phyloP scores from a whole-genome alignment of 2,888 invertebrate species.

The Theretra japonica region DNA sequence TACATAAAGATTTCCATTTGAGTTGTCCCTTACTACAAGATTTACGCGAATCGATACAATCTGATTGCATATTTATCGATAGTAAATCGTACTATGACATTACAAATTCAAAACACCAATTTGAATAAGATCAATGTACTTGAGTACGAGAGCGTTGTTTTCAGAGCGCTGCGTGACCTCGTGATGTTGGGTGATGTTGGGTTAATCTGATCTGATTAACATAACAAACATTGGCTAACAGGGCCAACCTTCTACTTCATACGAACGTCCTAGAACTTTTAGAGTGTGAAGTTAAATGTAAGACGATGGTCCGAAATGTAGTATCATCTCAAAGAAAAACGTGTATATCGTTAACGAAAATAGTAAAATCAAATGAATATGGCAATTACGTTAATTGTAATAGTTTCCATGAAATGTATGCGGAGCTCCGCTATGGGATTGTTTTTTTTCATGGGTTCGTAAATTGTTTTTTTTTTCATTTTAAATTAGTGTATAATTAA shows the following conservation, averaged over 20 bases:
- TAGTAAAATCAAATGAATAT: too few species aligned
- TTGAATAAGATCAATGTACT: constrained; percentile 23
- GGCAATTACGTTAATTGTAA: too few species aligned
- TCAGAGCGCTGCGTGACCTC: constrained; percentile 16
- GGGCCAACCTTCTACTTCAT: not conserved
- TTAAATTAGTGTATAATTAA: too few species aligned
- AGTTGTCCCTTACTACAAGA: not conserved
- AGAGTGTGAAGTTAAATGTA: not conserved
- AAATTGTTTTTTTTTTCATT: too few species aligned
- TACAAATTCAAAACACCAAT: constrained; percentile 11
- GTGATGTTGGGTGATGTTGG: constrained; percentile 35
- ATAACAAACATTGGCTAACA: constrained; percentile 36
- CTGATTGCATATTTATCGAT: constrained; percentile 14
- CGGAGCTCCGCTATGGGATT: too few species aligned
- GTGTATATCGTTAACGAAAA: too few species aligned
- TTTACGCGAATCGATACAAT: constrained; percentile 3
- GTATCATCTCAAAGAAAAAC: too few species aligned
- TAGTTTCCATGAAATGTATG: too few species aligned
- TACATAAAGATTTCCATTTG: constrained; percentile 7
- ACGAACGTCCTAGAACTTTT: not conserved
- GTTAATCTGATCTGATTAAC: constrained; percentile 37
- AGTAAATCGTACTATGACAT: constrained; percentile 12
- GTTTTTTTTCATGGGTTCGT: too few species aligned
- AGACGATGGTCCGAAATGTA: too few species aligned
- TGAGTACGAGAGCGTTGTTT: constrained; percentile 12